Base-by-base conservation (phyloP, 2,888 invertebrate genomes). In the Lithophane socia region DNA sequence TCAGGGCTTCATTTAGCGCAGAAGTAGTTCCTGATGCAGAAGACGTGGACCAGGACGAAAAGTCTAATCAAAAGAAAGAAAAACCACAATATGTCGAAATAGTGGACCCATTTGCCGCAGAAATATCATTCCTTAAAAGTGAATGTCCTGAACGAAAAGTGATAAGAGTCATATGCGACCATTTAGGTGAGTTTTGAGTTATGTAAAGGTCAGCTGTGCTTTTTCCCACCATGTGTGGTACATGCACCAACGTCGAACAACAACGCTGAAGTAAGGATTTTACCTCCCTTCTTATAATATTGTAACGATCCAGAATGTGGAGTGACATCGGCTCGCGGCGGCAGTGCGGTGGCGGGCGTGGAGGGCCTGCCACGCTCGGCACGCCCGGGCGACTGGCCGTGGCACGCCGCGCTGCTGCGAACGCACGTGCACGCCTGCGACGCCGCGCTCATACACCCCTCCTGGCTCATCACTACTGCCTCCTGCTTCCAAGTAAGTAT, bases 311-410 rank as follows among this genome's bases (percentile, higher is more conserved):
- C 88, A 97, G 98, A 98, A 90, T 98, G 98, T 91, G 98, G 98
- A 0, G 92, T 98, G 67, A 97, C 98, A 73, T 97, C 98, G 18
- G 97, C 97, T 0, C 95, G 97, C 66, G 97, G 93, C 9, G 91
- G 94, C 0, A 94, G 97, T 68, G 96, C 94, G 7, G 91, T 93
- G 4, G 91, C 92, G 16, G 97, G 97, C 47, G 96, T 96, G 75
- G 95, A 96, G 75, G 97, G 97, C 1, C 94, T 98, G 80, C 97
- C 97, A 58, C 98, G 98, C 90, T 98, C 98, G 94, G 97, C 98
- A 1, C 97, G 97, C 7, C 98, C 98, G 0, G 99, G 98, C 3
- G 98, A 99, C 93, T 99, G 99, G 99, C 99, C 99, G n/a, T 99
- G 99, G 99, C 98, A 98, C 92, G 98, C 98, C 29, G 98, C 98